Conservation (phyloP, 2,113 vertebrate species). For the Labeo catla region DNA sequence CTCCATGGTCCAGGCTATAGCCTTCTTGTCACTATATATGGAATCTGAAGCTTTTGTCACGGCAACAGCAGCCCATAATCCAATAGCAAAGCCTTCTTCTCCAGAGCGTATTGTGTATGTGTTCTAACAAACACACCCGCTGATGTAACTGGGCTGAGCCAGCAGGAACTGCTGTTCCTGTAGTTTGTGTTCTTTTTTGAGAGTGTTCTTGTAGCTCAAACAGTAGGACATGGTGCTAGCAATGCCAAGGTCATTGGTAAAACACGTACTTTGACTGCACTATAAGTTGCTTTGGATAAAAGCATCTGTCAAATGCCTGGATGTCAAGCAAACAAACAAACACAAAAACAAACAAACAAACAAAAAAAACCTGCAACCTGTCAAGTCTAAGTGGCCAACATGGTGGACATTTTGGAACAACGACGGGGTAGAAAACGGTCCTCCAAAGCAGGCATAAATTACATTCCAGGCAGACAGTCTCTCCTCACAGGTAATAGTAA, state of each 20-base stretch:
- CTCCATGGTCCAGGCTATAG: not conserved
- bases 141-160: not conserved
- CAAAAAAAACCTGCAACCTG: no score
- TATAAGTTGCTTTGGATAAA: not conserved
- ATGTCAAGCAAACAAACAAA: not conserved
- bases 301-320: not conserved
- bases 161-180: not conserved
- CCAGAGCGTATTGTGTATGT: not conserved
- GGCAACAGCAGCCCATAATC: conserved; percentile 24
- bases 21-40: conserved; percentile 36
- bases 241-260: not conserved
- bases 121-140: not conserved
- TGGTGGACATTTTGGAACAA: no score
- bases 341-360: no score
- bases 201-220: not conserved
- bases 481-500: no score
- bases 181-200: not conserved
- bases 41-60: conserved; percentile 43
- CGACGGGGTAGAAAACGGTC: no score
- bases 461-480: no score
- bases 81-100: conserved; percentile 19
- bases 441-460: no score
- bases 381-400: no score
- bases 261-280: not conserved
- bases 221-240: not conserved